A percentile compares a stretch with the other conserved stretches of the same genome.
phyloP scores from a whole-genome alignment of 92 coral and sea anemone species.

The Montipora capitata region DNA sequence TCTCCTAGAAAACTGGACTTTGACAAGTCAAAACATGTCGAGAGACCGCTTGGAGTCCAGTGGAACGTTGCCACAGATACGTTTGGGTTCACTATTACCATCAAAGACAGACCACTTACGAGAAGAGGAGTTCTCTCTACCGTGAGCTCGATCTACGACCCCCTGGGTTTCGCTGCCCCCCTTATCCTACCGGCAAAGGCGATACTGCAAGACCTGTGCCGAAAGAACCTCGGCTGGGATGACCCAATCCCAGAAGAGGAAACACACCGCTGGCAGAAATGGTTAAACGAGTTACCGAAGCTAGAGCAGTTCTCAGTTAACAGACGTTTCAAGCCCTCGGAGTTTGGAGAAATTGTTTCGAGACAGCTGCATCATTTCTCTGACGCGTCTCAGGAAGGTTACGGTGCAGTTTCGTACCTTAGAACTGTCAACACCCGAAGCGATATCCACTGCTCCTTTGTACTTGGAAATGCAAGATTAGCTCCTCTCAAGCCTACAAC shows the following conservation, averaged over 20 bases:
- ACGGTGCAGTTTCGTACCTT: too few species aligned
- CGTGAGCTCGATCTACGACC: conserved; percentile 57
- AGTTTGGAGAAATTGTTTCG: neutral
- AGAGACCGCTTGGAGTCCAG: conserved; percentile 43
- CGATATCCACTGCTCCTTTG: conserved; percentile 45
- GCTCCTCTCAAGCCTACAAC: conserved; percentile 29
- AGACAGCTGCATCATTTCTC: conserved; percentile 1
- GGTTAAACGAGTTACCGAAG: conserved; percentile 9
- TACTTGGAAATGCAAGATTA: conserved; percentile 57
- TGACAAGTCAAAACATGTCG: neutral
- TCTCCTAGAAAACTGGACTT: conserved; percentile 23
- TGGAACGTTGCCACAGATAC: conserved; percentile 43
- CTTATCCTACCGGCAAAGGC: conserved; percentile 31
- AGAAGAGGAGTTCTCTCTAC: conserved; percentile 42
- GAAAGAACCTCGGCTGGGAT: conserved; percentile 37
- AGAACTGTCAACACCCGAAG: neutral
- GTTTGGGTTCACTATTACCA: conserved; percentile 23
- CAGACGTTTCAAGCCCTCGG: conserved; percentile 8
- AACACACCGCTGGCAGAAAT: neutral
- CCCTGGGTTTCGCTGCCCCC: conserved; percentile 38
- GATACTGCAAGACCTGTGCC: conserved; percentile 38
- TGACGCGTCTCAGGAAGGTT: too few species aligned
- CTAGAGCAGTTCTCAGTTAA: conserved; percentile 7
- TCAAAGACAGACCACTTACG: conserved; percentile 25
- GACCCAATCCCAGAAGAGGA: conserved; percentile 14